Conservation (phyloP, 1,140 invertebrate genomes). For the Oryctes rhinoceros region DNA sequence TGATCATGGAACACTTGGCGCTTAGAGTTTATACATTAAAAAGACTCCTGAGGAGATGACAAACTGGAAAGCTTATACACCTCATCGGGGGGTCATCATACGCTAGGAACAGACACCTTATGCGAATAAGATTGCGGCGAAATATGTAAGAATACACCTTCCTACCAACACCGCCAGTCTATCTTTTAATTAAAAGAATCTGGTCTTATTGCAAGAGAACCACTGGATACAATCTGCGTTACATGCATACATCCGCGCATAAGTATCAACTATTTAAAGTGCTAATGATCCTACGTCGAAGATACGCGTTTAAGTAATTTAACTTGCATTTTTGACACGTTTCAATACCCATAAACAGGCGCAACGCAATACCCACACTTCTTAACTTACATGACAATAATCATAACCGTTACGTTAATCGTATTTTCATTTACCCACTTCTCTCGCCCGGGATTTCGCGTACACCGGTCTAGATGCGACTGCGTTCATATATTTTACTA, state of each 20-base stretch:
- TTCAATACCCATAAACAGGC: background rate
- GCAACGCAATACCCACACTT: conserved; percentile 5
- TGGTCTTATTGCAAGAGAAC: background rate
- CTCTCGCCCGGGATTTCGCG: background rate
- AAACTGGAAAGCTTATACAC: no score
- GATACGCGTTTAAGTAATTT: conserved; percentile 12
- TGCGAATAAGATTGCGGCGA: no score
- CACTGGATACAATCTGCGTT: background rate
- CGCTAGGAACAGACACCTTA: no score
- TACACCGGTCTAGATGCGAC: background rate
- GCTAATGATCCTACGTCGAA: background rate
- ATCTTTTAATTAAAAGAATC: background rate
- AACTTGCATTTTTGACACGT: conserved; percentile 1
- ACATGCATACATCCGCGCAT: background rate
- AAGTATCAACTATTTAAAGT: background rate
- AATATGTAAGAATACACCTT: no score
- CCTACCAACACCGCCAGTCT: no score
- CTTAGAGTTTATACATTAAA: no score
- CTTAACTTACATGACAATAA: conserved; percentile 25
- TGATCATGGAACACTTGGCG: no score
- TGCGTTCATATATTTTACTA: background rate
- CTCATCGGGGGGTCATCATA: no score
- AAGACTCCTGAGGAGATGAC: no score
- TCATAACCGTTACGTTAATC: conserved; percentile 35
- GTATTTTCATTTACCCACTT: conserved; percentile 30